Conservation (phyloP, 2,797 vertebrate genomes). For the Urosaurus nigricauda region DNA sequence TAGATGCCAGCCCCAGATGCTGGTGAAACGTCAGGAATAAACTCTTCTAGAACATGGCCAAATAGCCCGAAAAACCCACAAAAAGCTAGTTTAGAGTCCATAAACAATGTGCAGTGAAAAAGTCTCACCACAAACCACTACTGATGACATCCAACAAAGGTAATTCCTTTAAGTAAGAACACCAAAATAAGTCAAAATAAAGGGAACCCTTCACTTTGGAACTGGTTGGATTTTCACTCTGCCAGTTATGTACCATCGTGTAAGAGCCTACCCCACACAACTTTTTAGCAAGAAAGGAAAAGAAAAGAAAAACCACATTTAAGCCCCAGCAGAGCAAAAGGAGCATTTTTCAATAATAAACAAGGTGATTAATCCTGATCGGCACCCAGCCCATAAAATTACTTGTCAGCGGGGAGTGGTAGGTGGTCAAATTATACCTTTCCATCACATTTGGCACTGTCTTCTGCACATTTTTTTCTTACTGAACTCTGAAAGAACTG, state of each 20-base stretch:
- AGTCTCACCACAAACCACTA: neutral
- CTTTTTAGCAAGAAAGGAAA: conserved; percentile 2
- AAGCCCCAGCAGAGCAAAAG: neutral
- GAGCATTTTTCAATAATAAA: conserved; percentile 54
- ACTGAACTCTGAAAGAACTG: conserved; percentile 64
- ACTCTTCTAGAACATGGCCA: no score
- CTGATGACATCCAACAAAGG: neutral
- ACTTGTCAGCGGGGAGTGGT: conserved; percentile 72
- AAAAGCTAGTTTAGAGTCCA: conserved; percentile 77
- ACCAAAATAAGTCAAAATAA: rapidly evolving
- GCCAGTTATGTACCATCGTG: neutral
- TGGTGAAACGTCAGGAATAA: no score
- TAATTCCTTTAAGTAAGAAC: neutral
- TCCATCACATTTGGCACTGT: conserved; percentile 73
- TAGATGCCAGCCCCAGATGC: no score
- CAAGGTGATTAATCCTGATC: conserved; percentile 70
- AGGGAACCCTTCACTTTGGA: neutral
- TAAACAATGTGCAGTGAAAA: conserved; percentile 58
- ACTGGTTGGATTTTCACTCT: neutral
- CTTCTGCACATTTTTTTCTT: conserved; percentile 65
- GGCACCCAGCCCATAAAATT: conserved; percentile 68
- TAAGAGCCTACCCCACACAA: conserved; percentile 9
- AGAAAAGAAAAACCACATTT: neutral
- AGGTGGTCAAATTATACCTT: conserved; percentile 81
- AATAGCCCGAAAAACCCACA: no score